These are phyloP conservation scores for Abrostola triplasia DNA, from an alignment of 2,888 invertebrate genomes.

Conservation along the genomic window DNA sequence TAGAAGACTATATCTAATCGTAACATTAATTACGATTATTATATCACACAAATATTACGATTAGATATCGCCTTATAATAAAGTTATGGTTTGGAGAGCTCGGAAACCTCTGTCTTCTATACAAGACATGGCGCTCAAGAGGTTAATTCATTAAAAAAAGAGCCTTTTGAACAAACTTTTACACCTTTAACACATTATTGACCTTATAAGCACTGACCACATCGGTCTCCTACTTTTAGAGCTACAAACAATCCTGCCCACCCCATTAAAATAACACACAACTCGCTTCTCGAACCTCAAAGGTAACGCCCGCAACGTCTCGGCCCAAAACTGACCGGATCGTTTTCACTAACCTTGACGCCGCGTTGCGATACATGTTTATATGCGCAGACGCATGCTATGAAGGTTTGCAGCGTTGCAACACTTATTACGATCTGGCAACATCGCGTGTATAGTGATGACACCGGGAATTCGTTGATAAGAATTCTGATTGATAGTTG, in stretches of 20 bases:
- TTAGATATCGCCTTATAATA: too few relatives aligned
- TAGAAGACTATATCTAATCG: too few relatives aligned
- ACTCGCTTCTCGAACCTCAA: slow-evolving; percentile 1
- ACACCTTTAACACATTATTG: too few relatives aligned
- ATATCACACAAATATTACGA: too few relatives aligned
- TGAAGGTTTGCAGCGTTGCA: slow-evolving; percentile 50
- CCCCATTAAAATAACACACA: not conserved
- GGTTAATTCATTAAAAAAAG: too few relatives aligned
- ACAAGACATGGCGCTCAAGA: too few relatives aligned
- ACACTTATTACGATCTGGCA: slow-evolving; percentile 46
- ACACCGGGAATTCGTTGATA: slow-evolving; percentile 25
- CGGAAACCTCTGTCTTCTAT: too few relatives aligned
- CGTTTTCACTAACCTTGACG: slow-evolving; percentile 57
- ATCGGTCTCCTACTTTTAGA: too few relatives aligned
- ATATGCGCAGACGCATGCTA: slow-evolving; percentile 51
- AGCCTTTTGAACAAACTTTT: too few relatives aligned
- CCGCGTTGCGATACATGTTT: slow-evolving; percentile 51
- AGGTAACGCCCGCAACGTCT: slow-evolving; percentile 23
- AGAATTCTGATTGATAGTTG: slow-evolving; percentile 16
- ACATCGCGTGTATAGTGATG: slow-evolving; percentile 38
- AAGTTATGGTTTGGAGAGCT: too few relatives aligned
- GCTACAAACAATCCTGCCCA: not conserved
- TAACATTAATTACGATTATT: too few relatives aligned
- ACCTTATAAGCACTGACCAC: too few relatives aligned
- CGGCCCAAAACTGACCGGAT: slow-evolving; percentile 42